A percentile compares a stretch with the other conserved stretches of the same genome.
phyloP scores from a whole-genome alignment of 2,888 invertebrate genomes.

The Fragum whitleyi region DNA sequence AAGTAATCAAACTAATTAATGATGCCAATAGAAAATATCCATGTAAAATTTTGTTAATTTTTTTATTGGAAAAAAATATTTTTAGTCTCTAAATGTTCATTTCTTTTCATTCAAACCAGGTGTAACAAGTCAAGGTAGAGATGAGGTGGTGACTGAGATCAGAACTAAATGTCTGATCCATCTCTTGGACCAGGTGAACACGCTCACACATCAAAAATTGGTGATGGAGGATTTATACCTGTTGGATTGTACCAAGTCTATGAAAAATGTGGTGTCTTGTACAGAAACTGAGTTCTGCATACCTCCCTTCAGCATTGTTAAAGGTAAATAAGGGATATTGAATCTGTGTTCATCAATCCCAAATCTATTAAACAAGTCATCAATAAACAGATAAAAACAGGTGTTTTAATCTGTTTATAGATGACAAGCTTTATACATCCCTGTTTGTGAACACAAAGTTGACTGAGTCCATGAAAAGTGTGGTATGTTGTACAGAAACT shows the following conservation, averaged over 20 bases:
- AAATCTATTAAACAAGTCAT: neutral
- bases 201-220: slow-evolving; percentile 70
- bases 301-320: slow-evolving; percentile 90
- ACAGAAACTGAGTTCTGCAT: slow-evolving; percentile 89
- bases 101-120: slow-evolving; percentile 40
- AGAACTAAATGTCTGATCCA: slow-evolving; percentile 70
- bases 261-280: slow-evolving; percentile 80
- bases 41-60: no score
- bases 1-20: no score
- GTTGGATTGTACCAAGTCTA: slow-evolving; percentile 46
- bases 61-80: no score
- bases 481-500: no score
- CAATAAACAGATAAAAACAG: no score
- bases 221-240: slow-evolving; percentile 63
- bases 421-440: no score
- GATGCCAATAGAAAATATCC: no score
- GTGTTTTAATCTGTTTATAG: no score
- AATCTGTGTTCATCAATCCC: neutral
- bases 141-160: slow-evolving; percentile 54
- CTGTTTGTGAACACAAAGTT: no score
- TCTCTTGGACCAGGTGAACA: slow-evolving; percentile 76
- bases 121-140: slow-evolving; percentile 67
- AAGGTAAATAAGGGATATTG: slow-evolving; percentile 86
- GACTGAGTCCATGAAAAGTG: neutral
- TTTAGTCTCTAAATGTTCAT: no score